phyloP scores from a whole-genome alignment of 2,888 invertebrate species.

The Epinotia bilunana region DNA sequence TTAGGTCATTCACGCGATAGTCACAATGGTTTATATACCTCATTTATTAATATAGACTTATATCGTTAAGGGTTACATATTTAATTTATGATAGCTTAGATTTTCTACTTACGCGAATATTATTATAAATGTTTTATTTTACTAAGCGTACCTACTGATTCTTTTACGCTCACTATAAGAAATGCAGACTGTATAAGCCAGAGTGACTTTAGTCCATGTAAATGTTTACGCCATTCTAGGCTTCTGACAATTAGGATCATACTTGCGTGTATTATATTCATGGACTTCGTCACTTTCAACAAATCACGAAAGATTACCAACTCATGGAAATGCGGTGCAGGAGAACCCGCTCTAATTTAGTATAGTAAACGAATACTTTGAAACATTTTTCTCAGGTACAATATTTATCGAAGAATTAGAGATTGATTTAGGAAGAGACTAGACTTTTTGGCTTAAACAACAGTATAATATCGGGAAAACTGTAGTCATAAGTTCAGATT shows the following conservation, averaged over 20 bases:
- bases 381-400: neutral
- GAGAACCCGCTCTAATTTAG: neutral
- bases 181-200: neutral
- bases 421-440: neutral
- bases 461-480: neutral
- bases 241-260: neutral
- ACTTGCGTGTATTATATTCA: neutral
- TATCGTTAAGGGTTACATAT: slow-evolving; percentile 69
- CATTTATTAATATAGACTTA: slow-evolving; percentile 76
- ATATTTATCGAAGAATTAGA: neutral
- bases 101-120: slow-evolving; percentile 50
- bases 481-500: too few species aligned
- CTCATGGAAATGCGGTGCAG: neutral
- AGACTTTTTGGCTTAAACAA: neutral
- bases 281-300: neutral
- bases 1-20: slow-evolving; percentile 56
- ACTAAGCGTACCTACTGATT: neutral
- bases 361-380: neutral
- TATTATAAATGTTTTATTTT: slow-evolving; percentile 25
- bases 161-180: neutral
- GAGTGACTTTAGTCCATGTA: neutral
- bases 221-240: neutral
- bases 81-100: slow-evolving; percentile 68
- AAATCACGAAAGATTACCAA: neutral
- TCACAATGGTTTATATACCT: slow-evolving; percentile 83